A percentile compares a stretch with the other conserved stretches of the same genome.
Evolutionary conservation across 2,888 invertebrate genomes (phyloP).

Genomic region (Atrina japonica): DNA sequence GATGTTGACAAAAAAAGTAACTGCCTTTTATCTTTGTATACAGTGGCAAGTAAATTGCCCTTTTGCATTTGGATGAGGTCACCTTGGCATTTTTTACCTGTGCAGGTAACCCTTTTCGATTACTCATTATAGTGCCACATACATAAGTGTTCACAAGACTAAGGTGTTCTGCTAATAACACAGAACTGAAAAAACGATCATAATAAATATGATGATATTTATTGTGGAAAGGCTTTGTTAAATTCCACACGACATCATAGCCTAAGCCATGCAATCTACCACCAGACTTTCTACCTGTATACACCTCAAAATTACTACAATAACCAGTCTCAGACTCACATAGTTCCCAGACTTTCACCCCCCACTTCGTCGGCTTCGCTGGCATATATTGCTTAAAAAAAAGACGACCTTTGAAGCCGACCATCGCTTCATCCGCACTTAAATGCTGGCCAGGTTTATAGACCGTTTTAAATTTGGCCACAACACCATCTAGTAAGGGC

Average conservation of each 20-base stretch:
- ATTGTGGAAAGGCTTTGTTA: neutral
- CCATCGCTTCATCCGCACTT: slow-evolving; percentile 3
- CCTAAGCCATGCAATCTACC: neutral
- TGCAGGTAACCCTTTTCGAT: slow-evolving; percentile 7
- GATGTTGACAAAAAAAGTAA: slow-evolving; percentile 2
- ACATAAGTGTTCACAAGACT: neutral
- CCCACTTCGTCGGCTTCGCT: slow-evolving; percentile 3
- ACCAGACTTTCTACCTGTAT: slow-evolving; percentile 1
- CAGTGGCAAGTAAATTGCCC: slow-evolving; percentile 1
- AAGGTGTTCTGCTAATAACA: neutral
- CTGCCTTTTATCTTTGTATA: slow-evolving; percentile 6
- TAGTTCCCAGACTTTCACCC: neutral
- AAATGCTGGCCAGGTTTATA: neutral
- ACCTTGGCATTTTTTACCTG: neutral
- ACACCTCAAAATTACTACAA: neutral
- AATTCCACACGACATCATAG: neutral
- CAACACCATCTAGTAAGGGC: neutral
- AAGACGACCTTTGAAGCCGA: neutral
- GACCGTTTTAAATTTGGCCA: neutral
- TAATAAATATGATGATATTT: neutral
- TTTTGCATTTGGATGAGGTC: neutral
- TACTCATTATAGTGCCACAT: neutral
- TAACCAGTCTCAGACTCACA: neutral
- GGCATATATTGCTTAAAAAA: slow-evolving; percentile 4
- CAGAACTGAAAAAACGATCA: slow-evolving; percentile 9